A percentile compares a stretch with the other conserved stretches of the same genome.
These are phyloP conservation scores for Octomys mimax DNA, from an alignment of 2,797 vertebrate genomes.

Conservation along the genomic window DNA sequence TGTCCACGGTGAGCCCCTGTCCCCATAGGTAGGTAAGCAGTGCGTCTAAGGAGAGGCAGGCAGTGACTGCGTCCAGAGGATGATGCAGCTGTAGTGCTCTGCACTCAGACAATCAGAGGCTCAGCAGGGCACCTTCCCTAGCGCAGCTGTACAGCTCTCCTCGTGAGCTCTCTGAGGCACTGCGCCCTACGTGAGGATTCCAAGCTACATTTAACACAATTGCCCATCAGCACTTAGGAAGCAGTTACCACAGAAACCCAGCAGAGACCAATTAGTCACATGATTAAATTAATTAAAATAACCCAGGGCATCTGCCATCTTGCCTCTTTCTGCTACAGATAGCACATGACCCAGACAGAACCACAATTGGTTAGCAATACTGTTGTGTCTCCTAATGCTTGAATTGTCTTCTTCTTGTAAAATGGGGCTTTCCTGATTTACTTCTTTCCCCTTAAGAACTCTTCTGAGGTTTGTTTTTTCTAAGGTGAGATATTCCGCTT, in stretches of 20 bases:
- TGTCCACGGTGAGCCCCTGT: background rate
- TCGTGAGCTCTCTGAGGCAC: slow-evolving; percentile 86
- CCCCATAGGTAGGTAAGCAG: slow-evolving; percentile 12
- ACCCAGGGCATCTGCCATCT: slow-evolving; percentile 91
- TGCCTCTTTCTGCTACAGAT: slow-evolving; percentile 86
- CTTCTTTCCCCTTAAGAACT: slow-evolving; percentile 70
- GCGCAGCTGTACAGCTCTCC: slow-evolving; percentile 89
- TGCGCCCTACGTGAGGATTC: slow-evolving; percentile 89
- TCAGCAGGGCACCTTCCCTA: slow-evolving; percentile 89
- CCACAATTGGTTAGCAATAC: slow-evolving; percentile 83
- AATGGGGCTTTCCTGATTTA: slow-evolving; percentile 80
- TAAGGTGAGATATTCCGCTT: slow-evolving; percentile 72
- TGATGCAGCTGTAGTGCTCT: slow-evolving; percentile 85
- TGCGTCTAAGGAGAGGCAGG: slow-evolving; percentile 69
- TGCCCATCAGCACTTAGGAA: slow-evolving; percentile 91
- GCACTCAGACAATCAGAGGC: slow-evolving; percentile 87
- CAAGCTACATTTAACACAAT: slow-evolving; percentile 93
- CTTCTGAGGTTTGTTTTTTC: slow-evolving; percentile 69
- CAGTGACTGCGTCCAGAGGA: slow-evolving; percentile 77
- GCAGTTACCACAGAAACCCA: slow-evolving; percentile 94
- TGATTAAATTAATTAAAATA: slow-evolving; percentile 94
- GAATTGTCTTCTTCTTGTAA: slow-evolving; percentile 78
- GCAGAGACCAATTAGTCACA: slow-evolving; percentile 93
- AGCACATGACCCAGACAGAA: slow-evolving; percentile 86
- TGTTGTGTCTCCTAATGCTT: slow-evolving; percentile 82